Conservation (phyloP, 2,797 vertebrate species). For the Phaenicophaeus curvirostris region DNA sequence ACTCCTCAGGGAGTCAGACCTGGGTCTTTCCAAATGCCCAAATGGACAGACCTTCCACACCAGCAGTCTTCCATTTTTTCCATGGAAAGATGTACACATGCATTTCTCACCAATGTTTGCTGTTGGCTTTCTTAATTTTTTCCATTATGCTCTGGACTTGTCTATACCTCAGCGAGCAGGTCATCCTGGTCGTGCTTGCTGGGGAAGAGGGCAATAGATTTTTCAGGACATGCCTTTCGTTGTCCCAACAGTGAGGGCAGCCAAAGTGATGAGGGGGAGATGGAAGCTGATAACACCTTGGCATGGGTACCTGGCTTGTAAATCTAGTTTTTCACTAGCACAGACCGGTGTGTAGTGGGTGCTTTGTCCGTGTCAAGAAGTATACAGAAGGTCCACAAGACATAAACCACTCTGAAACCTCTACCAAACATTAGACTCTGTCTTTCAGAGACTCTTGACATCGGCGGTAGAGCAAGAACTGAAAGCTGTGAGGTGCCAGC, state of each 20-base stretch:
- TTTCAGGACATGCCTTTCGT: background rate
- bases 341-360: background rate
- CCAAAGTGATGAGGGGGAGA: background rate
- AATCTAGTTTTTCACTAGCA: background rate
- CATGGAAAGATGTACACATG: fast-evolving
- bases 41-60: background rate
- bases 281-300: background rate
- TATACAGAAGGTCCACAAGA: background rate
- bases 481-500: background rate
- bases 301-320: background rate
- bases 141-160: background rate
- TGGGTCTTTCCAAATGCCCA: background rate
- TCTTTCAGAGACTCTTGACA: background rate
- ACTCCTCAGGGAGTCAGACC: background rate
- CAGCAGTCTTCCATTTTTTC: background rate
- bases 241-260: background rate
- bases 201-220: background rate
- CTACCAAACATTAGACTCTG: background rate
- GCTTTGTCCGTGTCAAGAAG: background rate
- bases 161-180: fast-evolving
- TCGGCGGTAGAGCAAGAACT: fast-evolving
- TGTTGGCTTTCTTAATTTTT: background rate
- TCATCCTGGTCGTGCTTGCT: background rate
- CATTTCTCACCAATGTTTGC: background rate
- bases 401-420: background rate